phyloP scores from a whole-genome alignment of 2,113 vertebrate genomes.

The Mus pahari region DNA sequence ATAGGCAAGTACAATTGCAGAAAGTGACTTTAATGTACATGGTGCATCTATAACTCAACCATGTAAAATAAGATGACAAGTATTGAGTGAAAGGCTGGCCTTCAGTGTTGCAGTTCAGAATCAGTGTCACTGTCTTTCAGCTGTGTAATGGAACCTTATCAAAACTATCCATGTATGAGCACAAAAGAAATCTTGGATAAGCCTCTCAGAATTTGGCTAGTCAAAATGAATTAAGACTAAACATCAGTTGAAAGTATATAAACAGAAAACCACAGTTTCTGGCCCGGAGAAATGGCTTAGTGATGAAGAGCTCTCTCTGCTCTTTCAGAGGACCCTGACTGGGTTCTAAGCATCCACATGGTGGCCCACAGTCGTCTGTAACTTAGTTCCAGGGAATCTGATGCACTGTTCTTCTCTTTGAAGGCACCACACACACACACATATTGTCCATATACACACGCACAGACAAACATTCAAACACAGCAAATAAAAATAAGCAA shows the following conservation, averaged over 20 bases:
- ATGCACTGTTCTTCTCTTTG: not conserved
- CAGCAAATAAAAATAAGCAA: not conserved
- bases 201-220: not conserved
- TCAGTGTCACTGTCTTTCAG: not conserved
- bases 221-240: not conserved
- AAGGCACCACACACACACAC: not conserved
- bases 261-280: not conserved
- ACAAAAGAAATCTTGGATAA: not conserved
- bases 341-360: not conserved
- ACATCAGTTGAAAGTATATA: conserved; percentile 30
- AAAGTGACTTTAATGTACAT: not conserved
- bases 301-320: not conserved
- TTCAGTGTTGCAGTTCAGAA: not conserved
- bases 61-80: not conserved
- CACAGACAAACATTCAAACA: not conserved
- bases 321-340: not conserved
- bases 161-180: not conserved
- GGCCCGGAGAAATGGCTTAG: not conserved
- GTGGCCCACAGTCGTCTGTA: not conserved
- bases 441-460: not conserved
- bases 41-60: not conserved
- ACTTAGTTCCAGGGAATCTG: not conserved
- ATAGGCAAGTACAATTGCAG: not conserved
- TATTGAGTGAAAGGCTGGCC: not conserved
- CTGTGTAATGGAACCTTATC: not conserved